Evolutionary conservation across 2,888 invertebrate genomes (phyloP).

Genomic region (Conomelus anceps): DNA sequence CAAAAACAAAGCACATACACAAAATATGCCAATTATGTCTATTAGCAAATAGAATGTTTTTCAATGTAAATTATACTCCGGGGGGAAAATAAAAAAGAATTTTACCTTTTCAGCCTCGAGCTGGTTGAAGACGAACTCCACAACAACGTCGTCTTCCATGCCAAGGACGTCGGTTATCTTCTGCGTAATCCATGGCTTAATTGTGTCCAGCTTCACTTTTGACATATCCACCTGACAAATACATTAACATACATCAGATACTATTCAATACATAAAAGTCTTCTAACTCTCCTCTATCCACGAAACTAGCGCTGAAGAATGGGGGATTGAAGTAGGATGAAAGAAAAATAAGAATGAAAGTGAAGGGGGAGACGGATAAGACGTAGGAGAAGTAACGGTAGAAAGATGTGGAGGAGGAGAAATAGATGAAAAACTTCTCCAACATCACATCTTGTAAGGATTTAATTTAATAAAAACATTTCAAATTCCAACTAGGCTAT

Average conservation of each 20-base stretch:
- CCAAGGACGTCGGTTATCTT: slow-evolving; percentile 93
- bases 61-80: not conserved
- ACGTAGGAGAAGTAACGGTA: too few relatives aligned
- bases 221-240: slow-evolving; percentile 86
- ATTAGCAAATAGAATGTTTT: not conserved
- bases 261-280: not conserved
- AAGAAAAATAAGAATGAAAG: too few relatives aligned
- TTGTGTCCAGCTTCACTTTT: slow-evolving; percentile 93
- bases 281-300: too few relatives aligned
- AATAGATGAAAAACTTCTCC: too few relatives aligned
- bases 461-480: too few relatives aligned
- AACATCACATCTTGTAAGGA: too few relatives aligned
- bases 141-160: slow-evolving; percentile 98
- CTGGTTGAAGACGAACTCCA: slow-evolving; percentile 98
- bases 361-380: too few relatives aligned
- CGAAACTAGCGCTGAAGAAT: too few relatives aligned
- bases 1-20: not conserved
- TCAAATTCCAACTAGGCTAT: too few relatives aligned
- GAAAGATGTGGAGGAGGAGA: too few relatives aligned
- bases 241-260: slow-evolving; percentile 22
- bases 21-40: not conserved
- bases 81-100: slow-evolving; percentile 22
- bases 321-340: too few relatives aligned
- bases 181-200: slow-evolving; percentile 98
- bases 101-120: slow-evolving; percentile 85